These are phyloP conservation scores for Crossaster papposus DNA, from an alignment of 53 echinoderm and acorn worm genomes.

Conservation along the genomic window DNA sequence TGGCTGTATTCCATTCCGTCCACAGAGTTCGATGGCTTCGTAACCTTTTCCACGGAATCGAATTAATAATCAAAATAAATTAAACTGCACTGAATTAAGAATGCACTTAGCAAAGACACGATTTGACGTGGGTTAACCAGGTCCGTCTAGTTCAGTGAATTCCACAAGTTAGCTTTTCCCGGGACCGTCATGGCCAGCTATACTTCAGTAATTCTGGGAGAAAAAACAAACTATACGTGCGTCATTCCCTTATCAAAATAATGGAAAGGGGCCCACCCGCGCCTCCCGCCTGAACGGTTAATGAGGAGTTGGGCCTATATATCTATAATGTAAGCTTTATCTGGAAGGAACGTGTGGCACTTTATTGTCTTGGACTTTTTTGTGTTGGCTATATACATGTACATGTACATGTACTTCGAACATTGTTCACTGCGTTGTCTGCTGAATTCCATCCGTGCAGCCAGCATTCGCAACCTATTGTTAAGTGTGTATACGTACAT, in stretches of 20 bases:
- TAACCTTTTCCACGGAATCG: not conserved
- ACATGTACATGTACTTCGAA: too few relatives aligned
- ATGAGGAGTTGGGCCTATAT: not conserved
- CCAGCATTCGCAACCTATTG: too few relatives aligned
- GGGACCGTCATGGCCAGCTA: not conserved
- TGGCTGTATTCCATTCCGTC: not conserved
- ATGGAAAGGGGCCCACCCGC: not conserved
- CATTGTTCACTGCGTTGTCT: too few relatives aligned
- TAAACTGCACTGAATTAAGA: not conserved
- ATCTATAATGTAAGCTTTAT: not conserved
- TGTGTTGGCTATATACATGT: too few relatives aligned
- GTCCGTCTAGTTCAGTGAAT: not conserved
- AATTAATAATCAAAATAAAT: not conserved
- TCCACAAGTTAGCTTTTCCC: not conserved
- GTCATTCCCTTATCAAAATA: conserved; percentile 13
- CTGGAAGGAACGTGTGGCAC: not conserved
- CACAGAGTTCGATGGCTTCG: not conserved
- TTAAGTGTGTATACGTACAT: too few relatives aligned
- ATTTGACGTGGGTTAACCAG: not conserved
- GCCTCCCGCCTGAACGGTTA: conserved; percentile 2
- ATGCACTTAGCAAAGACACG: not conserved
- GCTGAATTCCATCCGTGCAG: too few relatives aligned
- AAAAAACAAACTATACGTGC: not conserved
- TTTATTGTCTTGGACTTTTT: not conserved
- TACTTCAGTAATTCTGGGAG: not conserved